Evolutionary conservation across 2,113 vertebrate species (phyloP).

Genomic region (Microtus oregoni): DNA sequence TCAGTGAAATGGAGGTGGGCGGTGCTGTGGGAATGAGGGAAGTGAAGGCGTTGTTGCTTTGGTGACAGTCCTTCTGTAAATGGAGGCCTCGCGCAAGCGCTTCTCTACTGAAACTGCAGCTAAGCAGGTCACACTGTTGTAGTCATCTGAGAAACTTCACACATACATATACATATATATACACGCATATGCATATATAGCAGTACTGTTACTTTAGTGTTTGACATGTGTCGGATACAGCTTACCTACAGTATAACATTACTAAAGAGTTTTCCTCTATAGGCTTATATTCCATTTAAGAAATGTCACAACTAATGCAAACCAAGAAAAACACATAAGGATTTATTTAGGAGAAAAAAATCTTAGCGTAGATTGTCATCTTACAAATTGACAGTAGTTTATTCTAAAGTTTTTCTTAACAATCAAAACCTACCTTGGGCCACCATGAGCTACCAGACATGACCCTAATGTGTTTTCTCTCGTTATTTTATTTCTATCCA

Average conservation of each 20-base stretch:
- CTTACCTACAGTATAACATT: conserved; percentile 30
- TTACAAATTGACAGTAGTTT: conserved; percentile 13
- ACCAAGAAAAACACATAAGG: conserved; percentile 43
- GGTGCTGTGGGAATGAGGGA: neutral
- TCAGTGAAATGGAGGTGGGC: neutral
- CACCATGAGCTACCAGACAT: neutral
- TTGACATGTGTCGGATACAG: neutral
- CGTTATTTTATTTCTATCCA: neutral
- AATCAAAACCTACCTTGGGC: conserved; percentile 16
- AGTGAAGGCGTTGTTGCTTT: neutral
- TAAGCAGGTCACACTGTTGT: neutral
- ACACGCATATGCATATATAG: neutral
- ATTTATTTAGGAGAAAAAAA: neutral
- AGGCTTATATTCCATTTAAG: conserved; percentile 38
- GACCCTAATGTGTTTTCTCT: conserved; percentile 29
- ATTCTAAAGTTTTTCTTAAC: conserved; percentile 35
- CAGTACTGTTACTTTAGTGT: neutral
- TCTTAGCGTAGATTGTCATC: neutral
- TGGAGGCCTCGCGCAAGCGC: neutral
- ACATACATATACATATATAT: fast-evolving
- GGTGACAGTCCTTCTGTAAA: neutral
- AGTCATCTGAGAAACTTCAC: conserved; percentile 30
- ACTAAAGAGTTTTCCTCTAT: conserved; percentile 17
- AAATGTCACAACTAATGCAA: conserved; percentile 27
- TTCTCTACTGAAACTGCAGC: neutral